Conservation (phyloP, 2,797 vertebrate genomes). For the Australoheros facetus region DNA sequence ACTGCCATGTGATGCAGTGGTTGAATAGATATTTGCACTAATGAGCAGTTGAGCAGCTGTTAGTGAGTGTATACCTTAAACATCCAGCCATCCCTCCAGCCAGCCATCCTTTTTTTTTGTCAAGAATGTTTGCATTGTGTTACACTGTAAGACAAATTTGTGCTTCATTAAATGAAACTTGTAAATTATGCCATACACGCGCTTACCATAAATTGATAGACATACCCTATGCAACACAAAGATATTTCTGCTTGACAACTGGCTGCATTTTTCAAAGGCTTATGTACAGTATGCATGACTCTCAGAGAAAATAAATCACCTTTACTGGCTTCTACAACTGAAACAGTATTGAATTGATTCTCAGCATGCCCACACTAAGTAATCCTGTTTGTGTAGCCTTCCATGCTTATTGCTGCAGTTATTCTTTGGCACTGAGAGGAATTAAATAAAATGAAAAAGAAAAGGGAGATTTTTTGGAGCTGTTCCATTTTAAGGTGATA, state of each 20-base stretch:
- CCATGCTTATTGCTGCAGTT: conserved; percentile 51
- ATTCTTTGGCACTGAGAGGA: conserved; percentile 37
- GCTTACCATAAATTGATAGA: conserved; percentile 1
- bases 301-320: conserved; percentile 53
- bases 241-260: conserved; percentile 31
- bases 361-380: conserved; percentile 51
- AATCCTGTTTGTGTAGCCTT: conserved; percentile 65
- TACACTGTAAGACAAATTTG: neutral
- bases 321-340: conserved; percentile 49
- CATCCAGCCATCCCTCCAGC: neutral
- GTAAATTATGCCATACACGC: neutral
- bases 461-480: conserved; percentile 29
- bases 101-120: neutral
- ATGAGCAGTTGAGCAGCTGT: neutral
- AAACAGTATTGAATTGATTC: conserved; percentile 64
- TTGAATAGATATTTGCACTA: neutral
- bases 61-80: neutral
- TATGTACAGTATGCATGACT: conserved; percentile 28
- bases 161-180: conserved; percentile 8
- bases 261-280: conserved; percentile 23
- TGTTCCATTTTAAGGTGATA: conserved; percentile 34
- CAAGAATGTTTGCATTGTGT: neutral
- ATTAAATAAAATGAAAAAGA: conserved; percentile 36
- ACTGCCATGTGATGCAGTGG: neutral
- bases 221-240: neutral